Percentiles rank a stretch among this genome's conserved stretches.
phyloP scores from a whole-genome alignment of 2,113 vertebrate species.

The Anhinga rufa region DNA sequence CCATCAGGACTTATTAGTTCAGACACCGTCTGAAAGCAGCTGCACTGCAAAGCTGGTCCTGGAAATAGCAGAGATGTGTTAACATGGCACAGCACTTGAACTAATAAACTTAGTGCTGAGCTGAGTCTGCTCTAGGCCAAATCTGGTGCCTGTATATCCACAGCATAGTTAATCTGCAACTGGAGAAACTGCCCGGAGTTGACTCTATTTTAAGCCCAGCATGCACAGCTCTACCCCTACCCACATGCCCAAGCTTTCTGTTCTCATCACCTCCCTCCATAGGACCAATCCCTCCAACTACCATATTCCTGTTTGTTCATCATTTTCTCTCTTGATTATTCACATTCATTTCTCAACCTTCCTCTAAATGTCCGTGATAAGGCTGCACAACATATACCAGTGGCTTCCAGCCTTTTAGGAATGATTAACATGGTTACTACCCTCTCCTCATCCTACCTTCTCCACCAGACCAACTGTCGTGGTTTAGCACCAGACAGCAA shows the following conservation, averaged over 20 bases:
- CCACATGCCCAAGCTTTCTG: background rate
- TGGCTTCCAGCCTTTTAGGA: background rate
- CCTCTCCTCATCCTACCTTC: background rate
- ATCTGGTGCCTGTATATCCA: background rate
- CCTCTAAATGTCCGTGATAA: background rate
- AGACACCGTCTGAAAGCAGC: conserved; percentile 44
- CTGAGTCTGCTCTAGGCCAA: conserved; percentile 5
- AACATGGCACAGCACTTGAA: conserved; percentile 46
- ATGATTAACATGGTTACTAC: background rate
- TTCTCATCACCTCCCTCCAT: background rate
- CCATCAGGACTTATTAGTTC: conserved; percentile 46
- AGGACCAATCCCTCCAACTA: background rate
- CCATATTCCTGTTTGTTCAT: background rate
- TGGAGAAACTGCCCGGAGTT: background rate
- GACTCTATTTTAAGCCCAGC: background rate
- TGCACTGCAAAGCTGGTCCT: conserved; percentile 34
- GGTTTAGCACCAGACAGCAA: no score
- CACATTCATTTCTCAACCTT: background rate
- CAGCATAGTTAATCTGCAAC: background rate
- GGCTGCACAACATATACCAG: background rate
- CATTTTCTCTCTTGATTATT: background rate
- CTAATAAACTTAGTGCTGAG: conserved; percentile 47
- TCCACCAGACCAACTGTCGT: background rate
- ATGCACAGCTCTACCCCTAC: background rate
- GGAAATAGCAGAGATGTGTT: conserved; percentile 41